phyloP scores from a whole-genome alignment of 2,888 invertebrate genomes.

The Rhagium mordax region DNA sequence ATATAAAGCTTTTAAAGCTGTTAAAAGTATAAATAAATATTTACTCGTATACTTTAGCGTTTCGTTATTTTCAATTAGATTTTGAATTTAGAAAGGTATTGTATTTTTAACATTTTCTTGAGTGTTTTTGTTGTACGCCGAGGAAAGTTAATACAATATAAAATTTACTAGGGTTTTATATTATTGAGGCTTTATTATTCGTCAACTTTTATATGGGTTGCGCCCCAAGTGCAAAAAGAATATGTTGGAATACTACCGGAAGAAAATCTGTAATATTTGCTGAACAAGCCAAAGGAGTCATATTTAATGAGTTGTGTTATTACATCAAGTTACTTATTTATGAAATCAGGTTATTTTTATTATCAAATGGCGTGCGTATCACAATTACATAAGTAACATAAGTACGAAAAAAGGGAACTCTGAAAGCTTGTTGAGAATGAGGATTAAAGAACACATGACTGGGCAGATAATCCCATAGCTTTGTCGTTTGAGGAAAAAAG shows the following conservation, averaged over 20 bases:
- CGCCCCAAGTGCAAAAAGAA: background rate
- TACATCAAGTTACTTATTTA: too few relatives aligned
- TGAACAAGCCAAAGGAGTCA: background rate
- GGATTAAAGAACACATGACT: too few relatives aligned
- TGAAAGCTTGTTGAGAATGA: too few relatives aligned
- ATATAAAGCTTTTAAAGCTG: conserved; percentile 27
- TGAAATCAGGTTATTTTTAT: too few relatives aligned
- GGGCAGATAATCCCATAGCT: too few relatives aligned
- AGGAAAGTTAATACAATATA: background rate
- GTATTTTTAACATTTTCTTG: background rate
- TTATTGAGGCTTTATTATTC: background rate
- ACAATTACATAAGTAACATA: too few relatives aligned
- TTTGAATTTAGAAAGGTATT: conserved; percentile 2
- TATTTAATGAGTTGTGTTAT: too few relatives aligned
- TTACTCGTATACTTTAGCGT: conserved; percentile 5
- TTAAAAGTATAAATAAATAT: conserved; percentile 25
- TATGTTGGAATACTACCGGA: background rate
- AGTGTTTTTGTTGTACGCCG: background rate
- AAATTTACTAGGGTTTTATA: background rate
- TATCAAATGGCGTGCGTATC: too few relatives aligned
- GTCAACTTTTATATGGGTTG: background rate
- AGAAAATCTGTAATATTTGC: background rate
- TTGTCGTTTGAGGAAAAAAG: too few relatives aligned
- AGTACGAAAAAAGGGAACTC: too few relatives aligned
- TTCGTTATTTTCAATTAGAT: conserved; percentile 21